Base-by-base conservation (phyloP, 2,888 invertebrate genomes). In the Capitulum mitella region DNA sequence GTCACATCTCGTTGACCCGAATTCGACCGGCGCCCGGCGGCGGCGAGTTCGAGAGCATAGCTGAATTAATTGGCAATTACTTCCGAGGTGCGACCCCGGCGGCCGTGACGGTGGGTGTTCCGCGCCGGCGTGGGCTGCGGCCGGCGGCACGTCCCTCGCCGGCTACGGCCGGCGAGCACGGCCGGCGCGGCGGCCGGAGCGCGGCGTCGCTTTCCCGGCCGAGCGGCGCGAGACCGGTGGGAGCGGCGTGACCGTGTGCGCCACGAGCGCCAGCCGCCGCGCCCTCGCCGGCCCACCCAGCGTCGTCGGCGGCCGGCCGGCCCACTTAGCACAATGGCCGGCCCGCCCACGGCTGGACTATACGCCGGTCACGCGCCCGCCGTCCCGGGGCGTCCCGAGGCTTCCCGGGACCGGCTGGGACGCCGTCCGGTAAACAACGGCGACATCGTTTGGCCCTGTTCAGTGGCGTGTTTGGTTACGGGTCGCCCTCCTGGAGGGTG, bases 21-120 rank as follows among this genome's bases (percentile, higher is more conserved):
- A 64, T 32, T 32, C 64, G 19, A 34, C 29, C 34, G 29, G 34
- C 16, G 19, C 34, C 64, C 32, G 12, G 3, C 14, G 34, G 14
- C 32, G 3, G 16, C 16, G 29, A 29, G 64, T 29, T 34, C 19
- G 10, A 34, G 6, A 64, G 64, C 64, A 64, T 64, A 64, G 34
- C 64, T 64, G 64, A 64, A 64, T 64, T 64, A 64, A 64, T 64
- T 64, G 64, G 64, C 64, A 64, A 64, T 64, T 64, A 34, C 32
- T 61, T 61, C 32, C 61, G 29, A 32, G n/a, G n/a, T n/a, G n/a
- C n/a, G n/a, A n/a, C n/a, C 32, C 14, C 32, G 61, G 29, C 14
- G 61, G 61, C 32, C 61, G 61, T 32, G 32, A 14, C 12, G 61
- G 12, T 32, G 29, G 32, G 61, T 34, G 64, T 14, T 3, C 34